phyloP scores from a whole-genome alignment of 1,140 invertebrate genomes.

The Littorina saxatilis region DNA sequence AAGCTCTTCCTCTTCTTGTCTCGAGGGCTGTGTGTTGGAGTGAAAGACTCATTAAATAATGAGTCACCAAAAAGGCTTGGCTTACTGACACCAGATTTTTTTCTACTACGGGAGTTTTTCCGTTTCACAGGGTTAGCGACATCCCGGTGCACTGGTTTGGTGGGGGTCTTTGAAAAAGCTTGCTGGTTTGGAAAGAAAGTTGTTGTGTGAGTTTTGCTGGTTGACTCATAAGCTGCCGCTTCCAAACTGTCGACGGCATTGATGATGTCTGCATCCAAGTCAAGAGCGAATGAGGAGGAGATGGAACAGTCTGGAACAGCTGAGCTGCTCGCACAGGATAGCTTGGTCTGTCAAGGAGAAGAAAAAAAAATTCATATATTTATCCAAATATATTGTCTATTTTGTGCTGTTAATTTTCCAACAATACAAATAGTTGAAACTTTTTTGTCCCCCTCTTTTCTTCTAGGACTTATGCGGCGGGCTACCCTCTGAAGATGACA shows the following conservation, averaged over 20 bases:
- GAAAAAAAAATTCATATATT: too few relatives aligned
- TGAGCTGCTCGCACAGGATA: neutral
- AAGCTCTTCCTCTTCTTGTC: slow-evolving; percentile 25
- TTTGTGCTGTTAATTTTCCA: too few relatives aligned
- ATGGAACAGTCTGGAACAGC: slow-evolving; percentile 40
- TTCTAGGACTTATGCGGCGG: too few relatives aligned
- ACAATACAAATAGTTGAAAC: too few relatives aligned
- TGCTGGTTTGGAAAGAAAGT: neutral
- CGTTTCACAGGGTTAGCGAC: neutral
- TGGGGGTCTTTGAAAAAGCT: neutral
- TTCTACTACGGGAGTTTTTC: slow-evolving; percentile 15
- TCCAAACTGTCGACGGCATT: slow-evolving; percentile 55
- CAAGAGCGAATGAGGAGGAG: slow-evolving; percentile 50
- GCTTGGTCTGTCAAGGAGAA: neutral
- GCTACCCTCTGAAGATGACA: too few relatives aligned
- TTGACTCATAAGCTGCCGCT: neutral
- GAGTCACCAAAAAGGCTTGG: slow-evolving; percentile 6
- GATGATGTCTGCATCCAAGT: slow-evolving; percentile 54
- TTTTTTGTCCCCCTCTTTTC: too few relatives aligned
- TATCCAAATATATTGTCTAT: too few relatives aligned
- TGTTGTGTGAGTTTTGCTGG: neutral
- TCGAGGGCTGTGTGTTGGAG: slow-evolving; percentile 39
- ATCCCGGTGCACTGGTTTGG: neutral
- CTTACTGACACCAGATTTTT: slow-evolving; percentile 17
- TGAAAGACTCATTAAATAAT: neutral